Base-by-base conservation (phyloP, 2,113 vertebrate genomes). In the Choloepus hoffmanni region DNA sequence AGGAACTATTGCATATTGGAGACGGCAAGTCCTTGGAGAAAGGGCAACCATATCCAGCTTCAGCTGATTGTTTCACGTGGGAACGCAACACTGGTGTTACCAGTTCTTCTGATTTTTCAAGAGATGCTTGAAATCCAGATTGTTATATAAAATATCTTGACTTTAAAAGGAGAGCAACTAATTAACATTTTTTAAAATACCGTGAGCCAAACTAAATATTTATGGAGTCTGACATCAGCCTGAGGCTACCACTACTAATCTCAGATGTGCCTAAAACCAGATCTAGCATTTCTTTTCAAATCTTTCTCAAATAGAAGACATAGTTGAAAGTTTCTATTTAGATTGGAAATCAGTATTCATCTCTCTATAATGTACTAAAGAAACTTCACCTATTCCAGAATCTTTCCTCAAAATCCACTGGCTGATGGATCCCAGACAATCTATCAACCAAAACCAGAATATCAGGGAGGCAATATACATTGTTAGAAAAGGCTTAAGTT, bases 21-120 rank as follows among this genome's bases (percentile, higher is more conserved):
- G 33, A 62, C 2, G 12, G 5, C 15, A 36, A 89, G 4, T 2
- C 33, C 43, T 12, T 5, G 0, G 8, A 45, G 1, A 8, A 78
- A 55, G 43, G 3, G 12, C 4, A 58, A 62, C 11, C 26, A 9
- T 1, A 21, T 4, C 7, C 5, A 63, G 18, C 33, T 68, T 36
- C 24, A 36, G 12, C 58, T 23, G 14, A 28, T 3, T 6, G 8
- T 0, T 16, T 7, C 28, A 65, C 1, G 1, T n/a, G 19, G 30
- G 33, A 82, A 24, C 4, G 10, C 10, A 26, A 48, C 13, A 2
- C 15, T 28, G 19, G 0, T 72, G 43, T 55, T 43, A 45, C 23
- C 33, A 40, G 36, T 45, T 12, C 45, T 53, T 83, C 13, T 0
- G 0, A 23, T 16, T 76, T 94, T 28, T 48, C 7, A 60, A 74